Conservation (phyloP, 2,888 invertebrate species). For the Parnassius apollo region DNA sequence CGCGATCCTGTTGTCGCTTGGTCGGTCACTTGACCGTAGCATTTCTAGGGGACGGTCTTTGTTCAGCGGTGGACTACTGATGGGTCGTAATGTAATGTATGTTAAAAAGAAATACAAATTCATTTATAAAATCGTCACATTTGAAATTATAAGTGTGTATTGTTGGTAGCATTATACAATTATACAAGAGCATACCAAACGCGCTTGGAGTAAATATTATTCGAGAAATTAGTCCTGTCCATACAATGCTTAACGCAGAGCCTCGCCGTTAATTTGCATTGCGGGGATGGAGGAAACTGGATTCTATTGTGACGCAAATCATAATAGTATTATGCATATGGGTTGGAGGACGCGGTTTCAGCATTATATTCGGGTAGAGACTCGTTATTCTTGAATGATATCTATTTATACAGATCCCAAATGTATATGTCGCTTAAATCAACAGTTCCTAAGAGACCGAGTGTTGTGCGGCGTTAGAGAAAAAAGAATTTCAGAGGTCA, state of each 20-base stretch:
- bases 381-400: slow-evolving; percentile 20
- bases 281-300: slow-evolving; percentile 5
- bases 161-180: not conserved
- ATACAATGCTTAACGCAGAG: slow-evolving; percentile 1
- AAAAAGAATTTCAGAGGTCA: too few species aligned
- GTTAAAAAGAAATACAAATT: too few species aligned
- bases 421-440: slow-evolving; percentile 5
- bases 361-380: slow-evolving; percentile 7
- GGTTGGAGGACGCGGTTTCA: not conserved
- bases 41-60: too few species aligned
- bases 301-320: slow-evolving; percentile 25
- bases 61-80: too few species aligned
- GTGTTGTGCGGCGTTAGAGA: too few species aligned
- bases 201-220: slow-evolving; percentile 11
- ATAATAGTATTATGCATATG: slow-evolving; percentile 22
- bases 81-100: too few species aligned
- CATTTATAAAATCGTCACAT: too few species aligned
- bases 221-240: slow-evolving; percentile 9
- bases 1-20: too few species aligned
- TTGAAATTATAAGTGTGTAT: not conserved
- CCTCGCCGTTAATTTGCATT: slow-evolving; percentile 21
- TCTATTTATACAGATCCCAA: slow-evolving; percentile 21
- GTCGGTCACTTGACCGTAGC: too few species aligned
- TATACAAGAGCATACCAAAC: not conserved
- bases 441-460: too few species aligned